Evolutionary conservation across 2,797 vertebrate genomes (phyloP).

Genomic region (Silurus aristotelis): DNA sequence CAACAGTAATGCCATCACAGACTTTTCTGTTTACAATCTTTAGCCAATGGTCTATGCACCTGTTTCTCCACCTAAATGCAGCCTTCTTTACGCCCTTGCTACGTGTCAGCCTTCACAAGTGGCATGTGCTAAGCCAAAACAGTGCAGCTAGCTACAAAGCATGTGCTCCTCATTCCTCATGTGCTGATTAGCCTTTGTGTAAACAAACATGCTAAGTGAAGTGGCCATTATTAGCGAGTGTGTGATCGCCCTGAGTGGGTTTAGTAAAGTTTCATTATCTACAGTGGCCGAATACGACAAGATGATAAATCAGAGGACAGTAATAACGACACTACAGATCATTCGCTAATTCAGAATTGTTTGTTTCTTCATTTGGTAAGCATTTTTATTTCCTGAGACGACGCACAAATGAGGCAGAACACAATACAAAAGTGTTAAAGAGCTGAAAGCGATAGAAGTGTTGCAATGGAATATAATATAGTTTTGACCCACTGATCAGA

Average conservation of each 20-base stretch:
- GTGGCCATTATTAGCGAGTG: conserved; percentile 16
- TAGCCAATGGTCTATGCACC: background rate
- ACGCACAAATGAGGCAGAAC: conserved; percentile 10
- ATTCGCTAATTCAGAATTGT: background rate
- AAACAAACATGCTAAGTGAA: conserved; percentile 26
- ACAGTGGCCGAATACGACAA: background rate
- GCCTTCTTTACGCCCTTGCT: conserved; percentile 40
- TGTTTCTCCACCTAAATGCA: conserved; percentile 24
- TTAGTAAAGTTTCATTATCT: conserved; percentile 15
- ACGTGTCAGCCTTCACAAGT: conserved; percentile 32
- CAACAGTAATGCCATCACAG: background rate
- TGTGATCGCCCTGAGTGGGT: conserved; percentile 20
- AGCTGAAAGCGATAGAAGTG: background rate
- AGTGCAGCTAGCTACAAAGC: conserved; percentile 13
- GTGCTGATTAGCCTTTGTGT: conserved; percentile 37
- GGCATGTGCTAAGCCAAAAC: conserved; percentile 22
- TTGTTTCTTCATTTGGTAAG: conserved; percentile 6
- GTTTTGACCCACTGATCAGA: background rate
- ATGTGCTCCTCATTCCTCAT: conserved; percentile 38
- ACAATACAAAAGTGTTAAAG: background rate
- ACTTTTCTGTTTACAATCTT: background rate
- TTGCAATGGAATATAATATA: background rate
- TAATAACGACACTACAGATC: conserved; percentile 12
- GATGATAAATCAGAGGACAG: conserved; percentile 19
- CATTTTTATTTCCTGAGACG: background rate